Conservation (phyloP, 2,888 invertebrate species). For the Drosophila ustulata region DNA sequence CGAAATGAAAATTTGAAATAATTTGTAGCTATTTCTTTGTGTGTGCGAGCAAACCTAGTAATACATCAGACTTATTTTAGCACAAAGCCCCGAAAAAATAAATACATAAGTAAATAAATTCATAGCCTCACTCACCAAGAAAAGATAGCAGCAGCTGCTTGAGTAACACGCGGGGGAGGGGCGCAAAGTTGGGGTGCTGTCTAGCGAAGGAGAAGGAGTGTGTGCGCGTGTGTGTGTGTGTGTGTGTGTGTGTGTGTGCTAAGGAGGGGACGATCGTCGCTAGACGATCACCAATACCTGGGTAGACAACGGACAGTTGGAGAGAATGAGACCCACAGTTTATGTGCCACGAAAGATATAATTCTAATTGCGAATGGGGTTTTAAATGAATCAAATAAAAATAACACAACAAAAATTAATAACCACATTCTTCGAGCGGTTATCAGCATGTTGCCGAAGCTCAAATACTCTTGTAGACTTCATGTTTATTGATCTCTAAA, state of each 20-base stretch:
- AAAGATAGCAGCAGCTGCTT: constrained; percentile 60
- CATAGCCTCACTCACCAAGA: constrained; percentile 32
- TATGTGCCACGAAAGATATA: constrained; percentile 60
- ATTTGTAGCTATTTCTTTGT: constrained; percentile 52
- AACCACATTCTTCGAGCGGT: not conserved
- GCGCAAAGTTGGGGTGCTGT: constrained; percentile 9
- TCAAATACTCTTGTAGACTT: not conserved
- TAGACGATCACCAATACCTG: constrained; percentile 24
- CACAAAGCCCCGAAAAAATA: constrained; percentile 71
- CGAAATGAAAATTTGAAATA: constrained; percentile 60
- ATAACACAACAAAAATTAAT: constrained; percentile 12
- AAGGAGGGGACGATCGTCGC: constrained; percentile 14
- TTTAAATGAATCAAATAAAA: constrained; percentile 21
- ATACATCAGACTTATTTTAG: constrained; percentile 78
- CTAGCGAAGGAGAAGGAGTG: constrained; percentile 15
- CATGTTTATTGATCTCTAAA: not conserved
- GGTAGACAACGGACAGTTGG: constrained; percentile 16
- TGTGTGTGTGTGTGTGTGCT: constrained; percentile 5
- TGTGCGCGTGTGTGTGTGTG: not conserved
- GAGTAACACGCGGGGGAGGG: not conserved
- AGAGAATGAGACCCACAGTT: constrained; percentile 41
- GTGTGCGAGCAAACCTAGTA: constrained; percentile 65
- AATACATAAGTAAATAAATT: constrained; percentile 70
- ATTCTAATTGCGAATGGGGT: constrained; percentile 51
- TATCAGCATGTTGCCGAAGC: not conserved